Conservation (phyloP, 2,113 vertebrate genomes). For the Bubo scandiacus region DNA sequence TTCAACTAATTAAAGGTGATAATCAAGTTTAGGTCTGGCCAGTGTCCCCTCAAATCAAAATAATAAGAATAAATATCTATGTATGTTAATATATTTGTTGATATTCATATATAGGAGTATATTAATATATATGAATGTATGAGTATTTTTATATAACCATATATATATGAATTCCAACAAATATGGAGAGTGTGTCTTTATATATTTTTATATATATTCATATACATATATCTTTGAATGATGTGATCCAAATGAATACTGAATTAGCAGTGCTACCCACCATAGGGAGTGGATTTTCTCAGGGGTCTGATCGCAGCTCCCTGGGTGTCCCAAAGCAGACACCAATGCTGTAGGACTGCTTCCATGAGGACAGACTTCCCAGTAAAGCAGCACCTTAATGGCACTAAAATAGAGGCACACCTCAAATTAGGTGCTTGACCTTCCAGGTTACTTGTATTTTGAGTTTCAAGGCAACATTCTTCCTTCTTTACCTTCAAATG, state of each 20-base stretch:
- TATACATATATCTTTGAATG: not conserved
- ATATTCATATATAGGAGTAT: not conserved
- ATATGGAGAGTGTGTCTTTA: not conserved
- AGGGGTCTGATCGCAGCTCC: not conserved
- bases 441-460: not conserved
- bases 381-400: not conserved
- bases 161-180: not conserved
- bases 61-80: not conserved
- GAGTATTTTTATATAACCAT: not conserved
- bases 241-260: not conserved
- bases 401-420: not conserved
- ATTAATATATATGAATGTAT: not conserved
- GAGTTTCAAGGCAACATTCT: not conserved
- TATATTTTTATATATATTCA: not conserved
- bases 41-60: not conserved
- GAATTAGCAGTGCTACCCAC: not conserved
- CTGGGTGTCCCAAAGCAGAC: not conserved
- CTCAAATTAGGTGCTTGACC: not conserved
- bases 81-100: rapidly evolving
- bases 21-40: not conserved
- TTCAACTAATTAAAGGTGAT: not conserved
- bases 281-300: not conserved
- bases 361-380: not conserved
- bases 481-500: not conserved
- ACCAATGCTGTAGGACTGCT: not conserved